Evolutionary conservation across 2,888 invertebrate genomes (phyloP), one percentile per base, ranked within the genome.

Genomic region (Hylaea fasciaria): DNA sequence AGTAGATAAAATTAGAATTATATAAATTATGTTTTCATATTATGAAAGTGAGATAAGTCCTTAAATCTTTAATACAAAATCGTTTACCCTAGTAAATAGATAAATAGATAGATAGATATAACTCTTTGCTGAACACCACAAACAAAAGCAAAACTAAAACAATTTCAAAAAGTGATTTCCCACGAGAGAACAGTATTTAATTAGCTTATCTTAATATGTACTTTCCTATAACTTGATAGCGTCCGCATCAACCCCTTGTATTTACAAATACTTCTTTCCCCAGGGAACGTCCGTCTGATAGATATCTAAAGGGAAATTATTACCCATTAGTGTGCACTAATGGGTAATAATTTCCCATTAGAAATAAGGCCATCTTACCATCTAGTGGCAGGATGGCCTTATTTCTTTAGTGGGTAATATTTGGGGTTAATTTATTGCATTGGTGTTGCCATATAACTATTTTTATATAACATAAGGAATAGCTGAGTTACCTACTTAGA

Each of bases 271-370:
- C 22, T 16, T 41, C 35, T 41, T 16, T 8, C 52, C 47, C 52
- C 7, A 11, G 60, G 55, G 58, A 52, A 46, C 35, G 49, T 47
- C 37, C 49, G 45, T 13, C 54, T 60, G 54, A 55, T 60, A 47
- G 60, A 50, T 60, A 60, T 55, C 60, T 55, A 51, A 60, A 55
- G 17, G 55, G 55, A 60, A 55, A 50, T 60, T 60, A 60, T 55
- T 60, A 55, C 14, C 59, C 49, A 59, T 59, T 59, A 59, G 43
- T 51, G 48, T 39, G 28, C 32, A 52, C 14, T 35, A 35, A 37
- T 22, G 22, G n/a, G n/a, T n/a, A n/a, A n/a, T n/a, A n/a, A n/a
- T n/a, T 22, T 3, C 22, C 22, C 22, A 22, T 47, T 48, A 48
- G 22, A 47, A 41, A 28, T 3, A 28, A 5, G 28, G 28, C 7